Conservation (phyloP, 1,140 invertebrate species). For the Sitodiplosis mosellana region DNA sequence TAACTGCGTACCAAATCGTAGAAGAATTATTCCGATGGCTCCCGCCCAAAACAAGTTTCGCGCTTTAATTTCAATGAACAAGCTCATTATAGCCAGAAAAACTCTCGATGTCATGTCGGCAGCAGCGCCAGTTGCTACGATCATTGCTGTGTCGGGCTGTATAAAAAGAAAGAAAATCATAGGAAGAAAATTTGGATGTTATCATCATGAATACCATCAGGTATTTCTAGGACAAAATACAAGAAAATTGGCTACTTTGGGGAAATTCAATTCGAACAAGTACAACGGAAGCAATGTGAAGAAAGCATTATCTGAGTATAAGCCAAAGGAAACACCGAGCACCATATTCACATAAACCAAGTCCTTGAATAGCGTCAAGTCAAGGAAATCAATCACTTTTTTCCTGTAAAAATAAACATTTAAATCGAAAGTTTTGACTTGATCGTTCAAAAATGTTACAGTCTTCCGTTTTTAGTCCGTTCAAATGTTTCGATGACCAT, state of each 20-base stretch:
- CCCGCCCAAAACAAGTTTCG: constrained; percentile 33
- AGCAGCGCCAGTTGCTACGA: constrained; percentile 32
- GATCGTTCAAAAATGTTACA: no score
- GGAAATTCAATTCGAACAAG: constrained; percentile 28
- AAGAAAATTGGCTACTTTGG: constrained; percentile 26
- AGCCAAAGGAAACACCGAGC: constrained; percentile 31
- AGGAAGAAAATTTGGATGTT: background rate
- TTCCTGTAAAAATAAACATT: constrained; percentile 17
- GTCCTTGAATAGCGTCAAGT: constrained; percentile 35
- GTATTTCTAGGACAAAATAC: no score
- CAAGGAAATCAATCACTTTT: constrained; percentile 32
- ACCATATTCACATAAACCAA: constrained; percentile 37
- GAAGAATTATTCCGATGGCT: constrained; percentile 27
- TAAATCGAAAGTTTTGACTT: no score
- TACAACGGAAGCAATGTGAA: constrained; percentile 36
- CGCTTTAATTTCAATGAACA: constrained; percentile 27
- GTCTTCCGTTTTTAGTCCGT: no score
- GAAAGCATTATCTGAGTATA: constrained; percentile 39
- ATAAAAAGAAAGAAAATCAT: background rate
- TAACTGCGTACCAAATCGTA: constrained; percentile 27
- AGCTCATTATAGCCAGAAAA: constrained; percentile 27
- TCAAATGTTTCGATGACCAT: no score
- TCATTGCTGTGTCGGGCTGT: constrained; percentile 23
- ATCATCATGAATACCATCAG: no score
- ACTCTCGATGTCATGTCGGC: constrained; percentile 31